Evolutionary conservation across 2,888 invertebrate species (phyloP).

Genomic region (Mactromeris polynyma): DNA sequence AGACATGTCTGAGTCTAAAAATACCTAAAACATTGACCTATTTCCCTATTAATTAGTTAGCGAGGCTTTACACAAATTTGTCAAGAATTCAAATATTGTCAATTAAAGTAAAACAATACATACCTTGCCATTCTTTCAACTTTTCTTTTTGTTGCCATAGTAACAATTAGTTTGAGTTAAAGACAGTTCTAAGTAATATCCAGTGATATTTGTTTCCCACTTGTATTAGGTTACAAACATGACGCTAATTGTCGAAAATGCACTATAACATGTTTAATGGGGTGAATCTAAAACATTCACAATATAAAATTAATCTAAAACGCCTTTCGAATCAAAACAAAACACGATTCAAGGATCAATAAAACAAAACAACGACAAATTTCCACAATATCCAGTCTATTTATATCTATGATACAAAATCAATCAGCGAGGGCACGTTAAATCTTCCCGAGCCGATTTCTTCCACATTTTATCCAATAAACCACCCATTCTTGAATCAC

Average conservation of each 20-base stretch:
- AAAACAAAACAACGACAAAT: neutral
- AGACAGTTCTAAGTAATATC: neutral
- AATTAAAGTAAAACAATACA: neutral
- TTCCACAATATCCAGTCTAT: constrained; percentile 15
- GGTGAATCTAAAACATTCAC: neutral
- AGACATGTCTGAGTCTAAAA: too few relatives aligned
- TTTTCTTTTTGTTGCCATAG: constrained; percentile 11
- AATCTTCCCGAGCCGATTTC: neutral
- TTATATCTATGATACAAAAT: constrained; percentile 20
- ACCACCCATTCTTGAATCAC: constrained; percentile 6
- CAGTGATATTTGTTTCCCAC: neutral
- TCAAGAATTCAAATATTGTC: neutral
- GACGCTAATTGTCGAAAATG: neutral
- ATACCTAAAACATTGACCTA: too few relatives aligned
- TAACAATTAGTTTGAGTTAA: neutral
- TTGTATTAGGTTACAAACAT: neutral
- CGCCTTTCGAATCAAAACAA: neutral
- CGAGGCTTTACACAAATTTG: too few relatives aligned
- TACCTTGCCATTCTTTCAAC: constrained; percentile 15
- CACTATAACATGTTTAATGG: neutral
- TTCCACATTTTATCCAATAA: constrained; percentile 23
- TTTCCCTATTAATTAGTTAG: too few relatives aligned
- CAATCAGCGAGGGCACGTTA: constrained; percentile 4
- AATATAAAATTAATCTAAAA: neutral
- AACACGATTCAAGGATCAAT: neutral